Percentiles rank a stretch among this genome's conserved stretches.
Evolutionary conservation across 2,888 invertebrate species (phyloP).

Genomic region (Standfussiana lucernea): DNA sequence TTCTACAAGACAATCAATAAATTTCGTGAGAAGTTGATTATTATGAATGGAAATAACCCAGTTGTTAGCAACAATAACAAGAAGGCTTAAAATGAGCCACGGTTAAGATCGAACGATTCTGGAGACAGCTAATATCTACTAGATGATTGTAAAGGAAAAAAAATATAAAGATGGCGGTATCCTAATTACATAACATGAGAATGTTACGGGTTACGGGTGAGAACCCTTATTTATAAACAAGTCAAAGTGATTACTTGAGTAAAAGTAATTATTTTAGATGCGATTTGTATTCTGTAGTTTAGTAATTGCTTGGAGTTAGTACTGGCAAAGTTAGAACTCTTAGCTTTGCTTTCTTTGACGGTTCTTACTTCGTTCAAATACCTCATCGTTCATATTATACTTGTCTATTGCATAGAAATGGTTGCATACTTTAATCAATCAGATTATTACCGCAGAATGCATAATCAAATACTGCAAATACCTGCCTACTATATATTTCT

Average conservation of each 20-base stretch:
- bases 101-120: background rate
- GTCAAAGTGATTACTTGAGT: too few relatives aligned
- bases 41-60: constrained; percentile 29
- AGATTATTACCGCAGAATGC: background rate
- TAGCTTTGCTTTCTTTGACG: too few relatives aligned
- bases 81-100: background rate
- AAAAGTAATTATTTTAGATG: too few relatives aligned
- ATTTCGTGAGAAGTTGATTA: constrained; percentile 5
- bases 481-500: background rate
- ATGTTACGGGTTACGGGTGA: too few relatives aligned
- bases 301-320: too few relatives aligned
- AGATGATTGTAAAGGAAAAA: background rate
- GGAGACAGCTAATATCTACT: background rate
- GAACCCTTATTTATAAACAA: too few relatives aligned
- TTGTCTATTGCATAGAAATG: too few relatives aligned
- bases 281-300: too few relatives aligned
- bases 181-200: background rate
- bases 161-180: background rate
- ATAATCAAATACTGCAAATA: background rate
- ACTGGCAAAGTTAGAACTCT: too few relatives aligned
- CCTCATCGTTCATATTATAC: too few relatives aligned
- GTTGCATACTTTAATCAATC: too few relatives aligned
- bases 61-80: background rate
- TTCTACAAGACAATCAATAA: constrained; percentile 39
- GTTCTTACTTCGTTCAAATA: too few relatives aligned